These are phyloP conservation scores for Parthenolecanium corni DNA, from an alignment of 2,888 invertebrate genomes.

Conservation along the genomic window DNA sequence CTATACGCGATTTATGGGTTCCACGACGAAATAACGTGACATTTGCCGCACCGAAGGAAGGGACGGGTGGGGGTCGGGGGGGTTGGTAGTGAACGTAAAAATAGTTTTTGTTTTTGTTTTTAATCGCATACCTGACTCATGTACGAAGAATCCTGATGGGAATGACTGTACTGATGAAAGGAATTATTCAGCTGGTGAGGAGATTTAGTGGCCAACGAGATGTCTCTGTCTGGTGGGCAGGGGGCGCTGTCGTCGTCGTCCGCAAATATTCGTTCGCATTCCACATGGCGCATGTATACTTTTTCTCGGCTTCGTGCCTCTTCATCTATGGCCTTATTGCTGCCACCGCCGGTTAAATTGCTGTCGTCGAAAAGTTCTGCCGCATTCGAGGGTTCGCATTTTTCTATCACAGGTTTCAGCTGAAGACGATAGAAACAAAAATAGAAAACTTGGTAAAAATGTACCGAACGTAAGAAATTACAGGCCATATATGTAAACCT, in stretches of 20 bases:
- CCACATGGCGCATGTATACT: not conserved
- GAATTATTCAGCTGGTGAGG: not conserved
- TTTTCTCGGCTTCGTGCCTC: slow-evolving; percentile 2
- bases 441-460: too few relatives aligned
- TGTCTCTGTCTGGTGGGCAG: slow-evolving; percentile 3
- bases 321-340: not conserved
- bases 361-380: not conserved
- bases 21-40: too few relatives aligned
- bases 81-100: too few relatives aligned
- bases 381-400: not conserved
- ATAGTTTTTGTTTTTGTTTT: too few relatives aligned
- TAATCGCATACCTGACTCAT: slow-evolving; percentile 1
- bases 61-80: too few relatives aligned
- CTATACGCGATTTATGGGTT: too few relatives aligned
- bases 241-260: slow-evolving; percentile 2
- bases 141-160: slow-evolving; percentile 6
- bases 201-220: slow-evolving; percentile 3
- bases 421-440: too few relatives aligned
- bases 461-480: too few relatives aligned
- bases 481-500: too few relatives aligned
- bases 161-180: slow-evolving; percentile 3
- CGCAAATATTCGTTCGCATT: slow-evolving; percentile 3
- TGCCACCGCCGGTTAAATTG: too few relatives aligned
- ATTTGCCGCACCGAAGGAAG: too few relatives aligned
- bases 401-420: slow-evolving; percentile 2